Base-by-base conservation (phyloP, 2,797 vertebrate genomes). In the Triplophysa bombifrons region DNA sequence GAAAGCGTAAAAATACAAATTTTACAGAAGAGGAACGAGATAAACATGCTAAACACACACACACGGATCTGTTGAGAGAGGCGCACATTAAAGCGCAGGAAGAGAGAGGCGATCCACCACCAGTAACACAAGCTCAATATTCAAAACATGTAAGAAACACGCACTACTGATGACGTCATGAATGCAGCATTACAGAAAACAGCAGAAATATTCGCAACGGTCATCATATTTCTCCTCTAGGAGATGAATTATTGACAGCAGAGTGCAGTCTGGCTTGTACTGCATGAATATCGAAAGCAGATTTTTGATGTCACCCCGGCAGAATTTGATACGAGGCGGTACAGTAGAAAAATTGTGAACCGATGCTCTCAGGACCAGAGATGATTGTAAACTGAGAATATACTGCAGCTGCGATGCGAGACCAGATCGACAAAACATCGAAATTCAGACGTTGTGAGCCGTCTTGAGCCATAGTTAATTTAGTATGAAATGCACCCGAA, bases 101-200 rank as follows among this genome's bases (percentile, higher is more conserved):
- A 61, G 22, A 63, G 20, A 66, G 53, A 63, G 16, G 48, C 58
- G 10, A 88, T 7, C 60, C 55, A 38, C 55, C 13, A 25, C 27
- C 66, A 63, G 41, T 63, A 38, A 61, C 44, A 63, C 55, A 3
- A 78, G 55, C 67, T 78, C n/a, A 51, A 70, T 22, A 71, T 78
- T 63, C 66, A 64, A 34, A 78, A 30, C 67, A 25, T 55, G 76
- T 78, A n/a, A 61, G 55, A 61, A 77, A 78, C 56, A 78, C 56
- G 64, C 20, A 76, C 61, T 53, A 71, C 58, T 11, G 46, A 72
- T 55, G 68, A 72, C 16, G 48, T 78, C 20, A 72, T 78, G 67
- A 72, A 64, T 72, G 68, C 58, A 53, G 25, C 48, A 72, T 16
- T 78, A 20, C 16, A 72, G 48, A 48, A 25, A 78, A 71, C 66